Conservation (phyloP, 2,797 vertebrate species). For the Delichon dasypus region DNA sequence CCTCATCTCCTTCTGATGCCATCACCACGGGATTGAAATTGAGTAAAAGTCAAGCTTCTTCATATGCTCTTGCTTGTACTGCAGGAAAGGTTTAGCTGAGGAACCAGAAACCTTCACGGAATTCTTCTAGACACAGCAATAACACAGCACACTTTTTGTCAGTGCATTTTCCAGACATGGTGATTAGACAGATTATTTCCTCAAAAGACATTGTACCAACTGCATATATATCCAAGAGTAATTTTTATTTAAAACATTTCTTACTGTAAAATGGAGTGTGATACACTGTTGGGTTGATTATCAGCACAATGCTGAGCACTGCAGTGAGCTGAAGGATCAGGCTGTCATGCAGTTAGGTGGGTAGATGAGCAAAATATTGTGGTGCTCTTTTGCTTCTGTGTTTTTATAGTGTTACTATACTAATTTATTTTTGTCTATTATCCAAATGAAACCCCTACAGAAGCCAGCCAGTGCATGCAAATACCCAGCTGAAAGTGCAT, state of each 20-base stretch:
- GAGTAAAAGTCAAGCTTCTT: background rate
- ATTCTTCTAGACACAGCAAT: background rate
- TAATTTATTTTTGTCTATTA: background rate
- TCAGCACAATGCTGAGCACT: background rate
- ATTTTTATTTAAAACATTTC: background rate
- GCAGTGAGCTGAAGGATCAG: background rate
- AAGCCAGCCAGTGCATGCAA: background rate
- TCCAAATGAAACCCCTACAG: background rate
- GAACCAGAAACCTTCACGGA: background rate
- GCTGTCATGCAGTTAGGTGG: background rate
- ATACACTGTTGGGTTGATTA: background rate
- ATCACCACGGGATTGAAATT: background rate
- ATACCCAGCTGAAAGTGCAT: background rate
- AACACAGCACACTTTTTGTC: background rate
- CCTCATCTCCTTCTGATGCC: background rate
- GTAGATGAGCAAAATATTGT: background rate
- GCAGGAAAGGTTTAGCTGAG: background rate
- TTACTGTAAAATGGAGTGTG: background rate
- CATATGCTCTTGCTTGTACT: background rate
- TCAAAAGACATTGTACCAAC: background rate
- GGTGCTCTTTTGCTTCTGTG: background rate
- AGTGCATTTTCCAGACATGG: background rate
- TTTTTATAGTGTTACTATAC: background rate
- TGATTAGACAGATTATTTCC: background rate
- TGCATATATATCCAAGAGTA: background rate